Evolutionary conservation across 2,888 invertebrate species (phyloP).

Genomic region (Diloba caeruleocephala): DNA sequence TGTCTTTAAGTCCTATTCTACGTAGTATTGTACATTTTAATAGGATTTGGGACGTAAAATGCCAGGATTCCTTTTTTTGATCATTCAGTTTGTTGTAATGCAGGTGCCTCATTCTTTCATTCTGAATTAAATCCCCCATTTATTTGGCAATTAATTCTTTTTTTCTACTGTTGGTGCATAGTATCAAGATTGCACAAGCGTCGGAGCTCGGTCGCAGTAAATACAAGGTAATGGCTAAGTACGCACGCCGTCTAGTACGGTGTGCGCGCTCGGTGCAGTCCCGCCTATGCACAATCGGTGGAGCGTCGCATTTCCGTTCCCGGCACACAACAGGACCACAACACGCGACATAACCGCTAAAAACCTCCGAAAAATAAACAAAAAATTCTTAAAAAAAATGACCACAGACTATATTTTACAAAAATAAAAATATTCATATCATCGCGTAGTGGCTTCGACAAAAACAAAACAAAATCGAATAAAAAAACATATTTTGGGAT

Average conservation of each 20-base stretch:
- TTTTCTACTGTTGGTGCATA: slow-evolving; percentile 41
- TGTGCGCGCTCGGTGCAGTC: slow-evolving; percentile 88
- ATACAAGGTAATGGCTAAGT: slow-evolving; percentile 90
- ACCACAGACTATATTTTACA: slow-evolving; percentile 83
- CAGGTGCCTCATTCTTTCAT: background rate
- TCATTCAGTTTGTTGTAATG: no score
- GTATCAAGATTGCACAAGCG: slow-evolving; percentile 75
- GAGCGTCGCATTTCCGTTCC: slow-evolving; percentile 86
- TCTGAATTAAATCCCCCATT: background rate
- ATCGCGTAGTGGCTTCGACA: slow-evolving; percentile 57
- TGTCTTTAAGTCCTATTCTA: no score
- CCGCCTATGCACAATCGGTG: slow-evolving; percentile 88
- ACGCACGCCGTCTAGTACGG: slow-evolving; percentile 89
- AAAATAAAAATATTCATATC: slow-evolving; percentile 76
- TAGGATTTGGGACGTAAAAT: no score
- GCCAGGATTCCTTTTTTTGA: no score
- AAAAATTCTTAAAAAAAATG: slow-evolving; percentile 66
- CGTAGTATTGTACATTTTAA: no score
- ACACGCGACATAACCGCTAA: slow-evolving; percentile 84
- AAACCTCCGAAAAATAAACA: slow-evolving; percentile 82
- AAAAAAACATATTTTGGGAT: slow-evolving; percentile 71
- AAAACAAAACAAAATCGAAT: slow-evolving; percentile 47
- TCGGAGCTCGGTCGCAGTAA: slow-evolving; percentile 81
- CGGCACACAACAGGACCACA: slow-evolving; percentile 75
- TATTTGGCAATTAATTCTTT: slow-evolving; percentile 1